Evolutionary conservation across 2,888 invertebrate genomes (phyloP).

Genomic region (Pocota personata): DNA sequence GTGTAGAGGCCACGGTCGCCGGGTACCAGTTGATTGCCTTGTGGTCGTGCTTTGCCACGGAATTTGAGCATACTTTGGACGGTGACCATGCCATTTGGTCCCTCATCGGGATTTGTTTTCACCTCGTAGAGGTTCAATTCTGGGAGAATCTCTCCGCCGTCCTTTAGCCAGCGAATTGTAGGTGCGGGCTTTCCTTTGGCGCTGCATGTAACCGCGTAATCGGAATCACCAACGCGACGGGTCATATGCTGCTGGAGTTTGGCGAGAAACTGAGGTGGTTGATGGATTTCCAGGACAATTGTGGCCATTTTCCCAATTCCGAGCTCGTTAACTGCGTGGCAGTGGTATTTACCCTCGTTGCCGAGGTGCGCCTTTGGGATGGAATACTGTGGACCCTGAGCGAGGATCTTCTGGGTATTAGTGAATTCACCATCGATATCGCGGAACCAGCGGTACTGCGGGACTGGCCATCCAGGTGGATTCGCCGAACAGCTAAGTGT

Average conservation of each 20-base stretch:
- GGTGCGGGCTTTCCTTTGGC: conserved; percentile 95
- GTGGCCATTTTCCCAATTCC: conserved; percentile 94
- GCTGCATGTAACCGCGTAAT: conserved; percentile 91
- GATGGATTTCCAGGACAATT: conserved; percentile 93
- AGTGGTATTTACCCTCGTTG: conserved; percentile 94
- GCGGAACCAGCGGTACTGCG: conserved; percentile 95
- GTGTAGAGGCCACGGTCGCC: conserved; percentile 94
- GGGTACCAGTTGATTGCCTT: conserved; percentile 90
- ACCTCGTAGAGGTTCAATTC: conserved; percentile 92
- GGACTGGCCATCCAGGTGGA: conserved; percentile 96
- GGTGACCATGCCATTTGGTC: conserved; percentile 90
- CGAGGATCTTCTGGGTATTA: conserved; percentile 87
- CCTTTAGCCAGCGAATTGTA: conserved; percentile 92
- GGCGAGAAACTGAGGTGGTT: conserved; percentile 92
- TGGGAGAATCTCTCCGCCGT: conserved; percentile 90
- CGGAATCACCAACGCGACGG: conserved; percentile 90
- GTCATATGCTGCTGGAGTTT: conserved; percentile 93
- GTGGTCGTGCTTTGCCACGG: conserved; percentile 90
- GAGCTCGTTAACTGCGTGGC: conserved; percentile 94
- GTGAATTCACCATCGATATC: conserved; percentile 86
- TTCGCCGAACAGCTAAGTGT: conserved; percentile 93
- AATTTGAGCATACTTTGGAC: conserved; percentile 93
- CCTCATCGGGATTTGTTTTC: conserved; percentile 89
- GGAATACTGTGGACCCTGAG: conserved; percentile 92
- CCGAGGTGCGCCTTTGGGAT: conserved; percentile 93